Conservation (phyloP, 2,888 invertebrate genomes). For the Nomada fabriciana region DNA sequence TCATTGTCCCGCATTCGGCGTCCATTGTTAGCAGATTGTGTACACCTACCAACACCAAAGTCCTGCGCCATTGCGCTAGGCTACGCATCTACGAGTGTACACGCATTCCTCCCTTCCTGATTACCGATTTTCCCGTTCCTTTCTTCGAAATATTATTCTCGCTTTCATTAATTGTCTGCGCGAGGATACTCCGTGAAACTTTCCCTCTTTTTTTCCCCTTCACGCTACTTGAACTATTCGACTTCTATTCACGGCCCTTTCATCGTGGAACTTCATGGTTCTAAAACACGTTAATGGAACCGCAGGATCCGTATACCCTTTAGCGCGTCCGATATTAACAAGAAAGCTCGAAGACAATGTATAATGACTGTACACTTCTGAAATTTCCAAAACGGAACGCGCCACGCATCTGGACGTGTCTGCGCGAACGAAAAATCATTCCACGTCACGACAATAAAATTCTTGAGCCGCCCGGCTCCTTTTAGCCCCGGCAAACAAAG, state of each 20-base stretch:
- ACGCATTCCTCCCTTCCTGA: constrained; percentile 3
- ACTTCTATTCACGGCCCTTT: too few relatives aligned
- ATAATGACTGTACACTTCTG: not conserved
- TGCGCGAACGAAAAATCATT: constrained; percentile 21
- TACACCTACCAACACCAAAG: constrained; percentile 75
- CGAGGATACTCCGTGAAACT: not conserved
- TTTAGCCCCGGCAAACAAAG: constrained; percentile 49
- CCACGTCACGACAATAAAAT: constrained; percentile 23
- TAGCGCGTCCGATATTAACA: too few relatives aligned
- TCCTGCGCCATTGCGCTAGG: constrained; percentile 57
- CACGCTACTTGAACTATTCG: too few relatives aligned
- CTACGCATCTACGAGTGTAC: constrained; percentile 49
- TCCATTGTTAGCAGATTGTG: constrained; percentile 79
- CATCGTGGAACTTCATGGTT: too few relatives aligned
- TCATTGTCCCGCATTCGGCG: constrained; percentile 78
- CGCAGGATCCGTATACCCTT: not conserved
- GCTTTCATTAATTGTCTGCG: not conserved
- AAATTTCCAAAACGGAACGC: not conserved
- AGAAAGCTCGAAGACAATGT: not conserved
- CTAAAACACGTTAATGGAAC: too few relatives aligned
- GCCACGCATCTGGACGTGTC: not conserved
- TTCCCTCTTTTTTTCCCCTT: not conserved
- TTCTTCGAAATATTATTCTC: not conserved
- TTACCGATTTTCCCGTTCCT: constrained; percentile 26
- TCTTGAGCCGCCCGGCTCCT: constrained; percentile 32